Evolutionary conservation across 2,888 invertebrate species (phyloP), one percentile per base, ranked within the genome.

Genomic region (Acanthosepion pharaonis): DNA sequence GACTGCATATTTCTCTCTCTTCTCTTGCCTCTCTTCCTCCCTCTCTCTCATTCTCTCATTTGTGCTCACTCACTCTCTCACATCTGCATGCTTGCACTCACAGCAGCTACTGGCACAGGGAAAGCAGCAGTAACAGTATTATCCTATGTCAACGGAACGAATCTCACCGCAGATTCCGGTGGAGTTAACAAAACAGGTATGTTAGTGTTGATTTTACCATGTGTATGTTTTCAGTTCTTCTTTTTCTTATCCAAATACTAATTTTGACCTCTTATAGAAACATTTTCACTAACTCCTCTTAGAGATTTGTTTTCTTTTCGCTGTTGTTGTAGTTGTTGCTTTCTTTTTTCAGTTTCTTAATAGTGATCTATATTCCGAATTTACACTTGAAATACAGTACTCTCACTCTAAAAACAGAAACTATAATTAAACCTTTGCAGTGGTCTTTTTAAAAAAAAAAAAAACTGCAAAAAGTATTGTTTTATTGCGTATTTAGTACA

Each of bases 91-190:
- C 78, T 78, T 78, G 78, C 78, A 78, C 78, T 78, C 78, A 78
- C 78, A 78, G 78, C 78, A 78, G 78, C 78, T 78, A 78, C 78
- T 78, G 78, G 78, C 78, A 78, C 78, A 78, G n/a, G n/a, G 78
- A 78, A 78, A 78, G 78, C 78, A 78, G 78, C 78, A 78, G 78
- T 78, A 78, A n/a, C 78, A 78, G n/a, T 78, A 78, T 78, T 78
- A 78, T 78, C 78, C n/a, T 78, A 78, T 78, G n/a, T 78, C 78
- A 78, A 78, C 78, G 78, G 78, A 78, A 78, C 78, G n/a, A 78
- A 78, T 78, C 78, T 78, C 78, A 78, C 78, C 78, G 78, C 78
- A 78, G 78, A 78, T 78, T 78, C 78, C 78, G 78, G 78, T 78
- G 78, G 78, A 78, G 78, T 78, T 78, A 78, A 78, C 78, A 78